Evolutionary conservation across 2,797 vertebrate genomes (phyloP), one percentile per base, ranked within the genome.

Genomic region (Aeoliscus strigatus): DNA sequence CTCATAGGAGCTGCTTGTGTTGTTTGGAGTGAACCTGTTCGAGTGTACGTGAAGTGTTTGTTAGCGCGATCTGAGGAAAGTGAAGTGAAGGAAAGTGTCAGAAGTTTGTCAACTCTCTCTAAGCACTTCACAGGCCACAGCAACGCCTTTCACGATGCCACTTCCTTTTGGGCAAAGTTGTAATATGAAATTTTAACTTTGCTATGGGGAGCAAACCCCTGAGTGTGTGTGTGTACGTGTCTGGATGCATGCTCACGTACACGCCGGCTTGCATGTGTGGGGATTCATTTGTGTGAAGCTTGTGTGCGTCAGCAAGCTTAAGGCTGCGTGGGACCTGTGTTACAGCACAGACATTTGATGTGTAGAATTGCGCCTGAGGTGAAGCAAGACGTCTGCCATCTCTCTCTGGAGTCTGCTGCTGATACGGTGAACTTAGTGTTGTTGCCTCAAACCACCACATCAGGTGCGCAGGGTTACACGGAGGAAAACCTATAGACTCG

Each of bases 301-400:
- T 16, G 38, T 28, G 73, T 63, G 67, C 76, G 64, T 81, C 54
- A 76, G 79, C 40, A 58, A 64, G 76, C 66, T 74, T 63, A 49
- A 54, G 62, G 79, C 83, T 76, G 66, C 43, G 9, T 77, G 81
- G 79, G 66, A 62, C 54, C 32, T 62, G 80, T 81, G 81, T 82
- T 82, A 81, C 67, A 79, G 79, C 64, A 52, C 66, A 68, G 67
- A 45, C 62, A 85, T 89, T 89, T 88, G 83, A 88, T 82, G 85
- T 87, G 74, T 55, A 61, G 81, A 81, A 85, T 60, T 59, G 55
- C 66, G 83, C 86, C 86, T 44, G 71, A 69, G 82, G 86, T 83
- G 70, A 78, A 82, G 84, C 82, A 85, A 87, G 81, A 83, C 83
- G 87, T 89, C 84, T 84, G 78, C 80, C 82, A 80, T 83, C 75